These are phyloP conservation scores for Hipparchia semele DNA, from an alignment of 2,888 invertebrate species.

Conservation along the genomic window DNA sequence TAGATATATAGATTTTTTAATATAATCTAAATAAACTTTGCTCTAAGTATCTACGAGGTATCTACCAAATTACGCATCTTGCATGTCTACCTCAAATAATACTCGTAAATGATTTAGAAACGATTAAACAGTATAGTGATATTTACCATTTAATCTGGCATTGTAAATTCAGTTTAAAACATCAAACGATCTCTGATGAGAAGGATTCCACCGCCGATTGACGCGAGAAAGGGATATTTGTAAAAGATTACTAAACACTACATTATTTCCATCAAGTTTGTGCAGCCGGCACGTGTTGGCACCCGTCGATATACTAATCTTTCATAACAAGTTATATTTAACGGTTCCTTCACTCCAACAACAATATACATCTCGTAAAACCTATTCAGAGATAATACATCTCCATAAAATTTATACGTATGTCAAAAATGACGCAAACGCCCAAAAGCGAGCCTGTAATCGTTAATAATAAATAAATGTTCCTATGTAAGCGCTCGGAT, in stretches of 20 bases:
- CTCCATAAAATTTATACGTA: constrained; percentile 39
- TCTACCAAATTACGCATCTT: background rate
- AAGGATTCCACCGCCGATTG: constrained; percentile 29
- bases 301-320: constrained; percentile 58
- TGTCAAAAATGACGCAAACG: constrained; percentile 40
- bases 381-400: constrained; percentile 41
- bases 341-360: constrained; percentile 50
- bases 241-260: constrained; percentile 52
- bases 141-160: constrained; percentile 12
- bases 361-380: constrained; percentile 48
- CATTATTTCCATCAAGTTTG: constrained; percentile 61
- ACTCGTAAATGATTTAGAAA: background rate
- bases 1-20: background rate
- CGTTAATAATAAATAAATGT: constrained; percentile 18
- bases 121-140: constrained; percentile 7
- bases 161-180: constrained; percentile 13
- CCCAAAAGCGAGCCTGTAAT: constrained; percentile 14
- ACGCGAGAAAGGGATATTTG: constrained; percentile 40
- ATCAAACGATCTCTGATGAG: constrained; percentile 15
- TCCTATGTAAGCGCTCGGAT: background rate
- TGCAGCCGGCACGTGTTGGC: constrained; percentile 71
- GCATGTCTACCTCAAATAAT: background rate
- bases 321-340: constrained; percentile 63
- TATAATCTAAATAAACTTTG: constrained; percentile 4
- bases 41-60: no score